A percentile compares a stretch with the other conserved stretches of the same genome.
Conservation (phyloP, 2,797 vertebrate genomes). For the Pelochelys cantorii region DNA sequence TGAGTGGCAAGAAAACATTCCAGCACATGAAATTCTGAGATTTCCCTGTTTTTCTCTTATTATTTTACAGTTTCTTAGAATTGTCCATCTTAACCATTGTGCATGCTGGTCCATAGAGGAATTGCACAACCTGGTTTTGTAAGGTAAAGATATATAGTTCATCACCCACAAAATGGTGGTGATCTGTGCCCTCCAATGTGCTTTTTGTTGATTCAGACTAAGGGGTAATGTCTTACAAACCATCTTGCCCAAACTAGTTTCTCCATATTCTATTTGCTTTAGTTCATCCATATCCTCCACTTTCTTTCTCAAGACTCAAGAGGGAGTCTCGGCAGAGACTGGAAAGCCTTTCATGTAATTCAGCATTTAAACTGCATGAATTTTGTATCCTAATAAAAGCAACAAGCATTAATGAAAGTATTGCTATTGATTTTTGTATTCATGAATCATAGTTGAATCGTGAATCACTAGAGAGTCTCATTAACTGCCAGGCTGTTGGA, state of each 20-base stretch:
- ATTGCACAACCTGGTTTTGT: constrained; percentile 8
- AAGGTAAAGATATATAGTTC: constrained; percentile 20
- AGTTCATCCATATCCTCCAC: constrained; percentile 15
- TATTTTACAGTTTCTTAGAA: background rate
- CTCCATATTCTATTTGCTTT: background rate
- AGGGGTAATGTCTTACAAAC: constrained; percentile 16
- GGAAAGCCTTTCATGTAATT: constrained; percentile 45
- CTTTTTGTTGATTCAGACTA: background rate
- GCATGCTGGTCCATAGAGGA: background rate
- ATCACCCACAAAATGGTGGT: background rate
- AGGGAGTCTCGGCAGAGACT: constrained; percentile 50
- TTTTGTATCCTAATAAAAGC: constrained; percentile 59
- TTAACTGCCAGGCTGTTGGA: constrained; percentile 28
- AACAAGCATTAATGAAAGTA: constrained; percentile 55
- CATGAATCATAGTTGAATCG: constrained; percentile 39
- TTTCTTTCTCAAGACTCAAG: constrained; percentile 47
- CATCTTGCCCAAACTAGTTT: constrained; percentile 53
- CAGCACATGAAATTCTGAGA: background rate
- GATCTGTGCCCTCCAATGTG: background rate
- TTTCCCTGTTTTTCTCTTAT: background rate
- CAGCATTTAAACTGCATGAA: constrained; percentile 20
- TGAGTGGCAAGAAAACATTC: background rate
- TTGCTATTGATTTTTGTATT: constrained; percentile 36
- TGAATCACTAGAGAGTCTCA: constrained; percentile 24
- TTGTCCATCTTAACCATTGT: background rate